Conservation (phyloP, 2,797 vertebrate genomes). For the Pachyuromys duprasi region DNA sequence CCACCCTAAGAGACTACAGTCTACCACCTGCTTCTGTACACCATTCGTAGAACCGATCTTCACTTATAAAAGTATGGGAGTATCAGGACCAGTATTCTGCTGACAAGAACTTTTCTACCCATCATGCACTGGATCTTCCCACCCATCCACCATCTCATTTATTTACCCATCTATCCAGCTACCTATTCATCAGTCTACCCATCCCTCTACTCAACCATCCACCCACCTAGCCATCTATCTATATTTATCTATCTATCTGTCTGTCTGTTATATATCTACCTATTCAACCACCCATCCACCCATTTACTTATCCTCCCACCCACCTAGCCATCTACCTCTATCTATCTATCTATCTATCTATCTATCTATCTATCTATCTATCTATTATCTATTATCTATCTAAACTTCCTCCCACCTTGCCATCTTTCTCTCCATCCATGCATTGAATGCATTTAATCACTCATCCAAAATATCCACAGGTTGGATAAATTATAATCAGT, state of each 20-base stretch:
- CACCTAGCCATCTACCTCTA: not conserved
- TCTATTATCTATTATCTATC: not conserved
- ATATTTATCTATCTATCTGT: not conserved
- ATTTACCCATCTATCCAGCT: not conserved
- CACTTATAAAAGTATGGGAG: not conserved
- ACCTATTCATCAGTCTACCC: not conserved
- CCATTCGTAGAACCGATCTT: not conserved
- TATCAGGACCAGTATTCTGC: not conserved
- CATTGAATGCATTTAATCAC: too few species aligned
- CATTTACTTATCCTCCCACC: not conserved
- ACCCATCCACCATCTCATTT: not conserved
- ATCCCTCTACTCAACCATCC: not conserved
- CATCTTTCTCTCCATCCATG: not conserved
- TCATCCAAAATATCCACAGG: not conserved
- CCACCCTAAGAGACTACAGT: not conserved
- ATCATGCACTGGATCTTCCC: not conserved
- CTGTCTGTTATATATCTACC: not conserved
- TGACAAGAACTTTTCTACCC: not conserved
- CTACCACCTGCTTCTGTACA: accelerated
- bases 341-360: too few species aligned
- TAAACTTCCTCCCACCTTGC: not conserved
- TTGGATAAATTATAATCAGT: not conserved
- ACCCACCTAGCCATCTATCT: not conserved
- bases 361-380: not conserved
- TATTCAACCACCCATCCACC: not conserved